A percentile compares a stretch with the other conserved stretches of the same genome.
phyloP scores from a whole-genome alignment of 2,113 vertebrate genomes.

The Pseudopodoces humilis region DNA sequence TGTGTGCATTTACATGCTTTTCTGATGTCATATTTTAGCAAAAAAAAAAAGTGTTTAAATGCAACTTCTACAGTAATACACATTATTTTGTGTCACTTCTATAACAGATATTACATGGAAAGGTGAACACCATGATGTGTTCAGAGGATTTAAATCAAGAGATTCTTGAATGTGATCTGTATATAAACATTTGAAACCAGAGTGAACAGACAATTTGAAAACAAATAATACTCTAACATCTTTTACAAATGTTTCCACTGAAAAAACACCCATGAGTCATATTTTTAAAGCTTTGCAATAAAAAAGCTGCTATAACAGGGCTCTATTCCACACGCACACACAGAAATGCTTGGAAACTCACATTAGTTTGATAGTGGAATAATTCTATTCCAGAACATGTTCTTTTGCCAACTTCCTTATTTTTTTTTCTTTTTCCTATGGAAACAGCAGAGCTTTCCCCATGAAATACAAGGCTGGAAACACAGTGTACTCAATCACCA shows the following conservation, averaged over 20 bases:
- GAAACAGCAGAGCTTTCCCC: slow-evolving; percentile 21
- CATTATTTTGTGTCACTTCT: background rate
- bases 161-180: background rate
- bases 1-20: background rate
- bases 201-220: slow-evolving; percentile 6
- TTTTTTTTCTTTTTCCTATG: background rate
- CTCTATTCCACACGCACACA: background rate
- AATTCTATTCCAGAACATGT: slow-evolving; percentile 27
- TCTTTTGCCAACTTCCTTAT: background rate
- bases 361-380: slow-evolving; percentile 40
- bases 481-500: background rate
- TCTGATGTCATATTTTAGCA: background rate
- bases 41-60: background rate
- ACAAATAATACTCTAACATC: background rate
- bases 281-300: slow-evolving; percentile 42
- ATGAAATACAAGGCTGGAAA: background rate
- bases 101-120: background rate
- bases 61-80: background rate
- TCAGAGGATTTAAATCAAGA: background rate
- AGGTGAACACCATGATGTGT: background rate
- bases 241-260: slow-evolving; percentile 24
- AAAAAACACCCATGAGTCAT: background rate
- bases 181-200: slow-evolving; percentile 3
- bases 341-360: slow-evolving; percentile 6
- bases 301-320: slow-evolving; percentile 41